phyloP scores from a whole-genome alignment of 2,797 vertebrate species.

The Gallinago nigripennis region DNA sequence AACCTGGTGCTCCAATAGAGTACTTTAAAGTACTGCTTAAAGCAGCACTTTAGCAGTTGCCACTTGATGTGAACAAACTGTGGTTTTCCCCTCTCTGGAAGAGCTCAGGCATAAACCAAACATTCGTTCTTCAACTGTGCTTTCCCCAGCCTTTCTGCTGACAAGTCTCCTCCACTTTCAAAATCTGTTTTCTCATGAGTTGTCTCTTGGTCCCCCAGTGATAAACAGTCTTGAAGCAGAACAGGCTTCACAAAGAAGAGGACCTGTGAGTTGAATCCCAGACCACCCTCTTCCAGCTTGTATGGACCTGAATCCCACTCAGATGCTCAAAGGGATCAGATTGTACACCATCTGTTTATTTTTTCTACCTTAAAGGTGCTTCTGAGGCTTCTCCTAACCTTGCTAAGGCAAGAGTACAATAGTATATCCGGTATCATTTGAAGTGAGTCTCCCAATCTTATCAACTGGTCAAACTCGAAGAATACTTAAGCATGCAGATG shows the following conservation, averaged over 20 bases:
- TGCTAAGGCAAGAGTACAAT: not conserved
- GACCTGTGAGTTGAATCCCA: not conserved
- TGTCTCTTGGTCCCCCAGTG: not conserved
- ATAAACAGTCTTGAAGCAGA: not conserved
- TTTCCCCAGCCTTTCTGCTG: not conserved
- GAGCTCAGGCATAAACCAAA: not conserved
- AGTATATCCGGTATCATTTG: not conserved
- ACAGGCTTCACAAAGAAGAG: not conserved
- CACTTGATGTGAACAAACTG: slow-evolving; percentile 7
- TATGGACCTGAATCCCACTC: not conserved
- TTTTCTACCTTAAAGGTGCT: not conserved
- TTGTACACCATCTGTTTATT: not conserved
- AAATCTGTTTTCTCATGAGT: not conserved
- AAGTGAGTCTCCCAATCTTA: not conserved
- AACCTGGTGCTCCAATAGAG: not conserved
- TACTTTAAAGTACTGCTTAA: not conserved
- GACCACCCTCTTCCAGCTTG: not conserved
- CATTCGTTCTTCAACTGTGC: not conserved
- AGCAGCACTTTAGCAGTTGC: not conserved
- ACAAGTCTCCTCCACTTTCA: not conserved
- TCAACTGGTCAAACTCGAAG: not conserved
- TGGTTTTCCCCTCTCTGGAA: not conserved
- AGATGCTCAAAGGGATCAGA: not conserved
- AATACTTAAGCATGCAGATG: not conserved
- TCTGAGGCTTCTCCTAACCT: not conserved